Base-by-base conservation (phyloP, 2,888 invertebrate species). In the Agrochola lota region DNA sequence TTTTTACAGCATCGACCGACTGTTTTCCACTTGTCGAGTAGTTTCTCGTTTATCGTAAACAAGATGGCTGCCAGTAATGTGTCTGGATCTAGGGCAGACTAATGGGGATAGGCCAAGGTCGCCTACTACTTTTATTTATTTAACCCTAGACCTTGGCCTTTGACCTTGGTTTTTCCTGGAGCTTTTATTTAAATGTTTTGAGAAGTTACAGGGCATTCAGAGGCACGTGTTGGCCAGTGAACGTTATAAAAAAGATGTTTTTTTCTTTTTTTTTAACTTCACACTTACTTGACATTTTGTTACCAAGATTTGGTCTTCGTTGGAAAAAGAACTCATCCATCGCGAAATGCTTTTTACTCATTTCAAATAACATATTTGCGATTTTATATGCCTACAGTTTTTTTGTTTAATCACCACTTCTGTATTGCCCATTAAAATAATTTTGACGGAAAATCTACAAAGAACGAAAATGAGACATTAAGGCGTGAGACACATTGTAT, bases 31-130 rank as follows among this genome's bases (percentile, higher is more conserved):
- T 62, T 66, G 71, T 78, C 63, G 35, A 26, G 70, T 68, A 76
- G 74, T 83, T 80, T 73, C 26, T 62, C 75, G 60, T 76, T 78
- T 83, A 87, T 85, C 75, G 78, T 79, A 77, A 80, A 80, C 69
- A 80, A 83, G 76, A 86, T 80, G 73, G 81, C 59, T 72, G 71
- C 67, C 71, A 72, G 81, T 84, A 81, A 84, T 88, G 75, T 74
- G 60, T 78, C 77, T 76, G 71, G 68, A 77, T 85, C 46, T 81
- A 72, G 86, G 63, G 26, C 81, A 75, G 62, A 74, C 40, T 85
- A 84, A 79, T 81, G 70, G 81, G 49, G 77, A 74, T 77, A 60
- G 63, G 68, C 26, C 86, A 88, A 88, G 77, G 84, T 71, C 67
- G 62, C 49, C 11, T 26, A 69, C 52, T 40, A 26, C 23, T 70